phyloP scores from a whole-genome alignment of 2,113 vertebrate genomes.

The Macquaria ambigua region DNA sequence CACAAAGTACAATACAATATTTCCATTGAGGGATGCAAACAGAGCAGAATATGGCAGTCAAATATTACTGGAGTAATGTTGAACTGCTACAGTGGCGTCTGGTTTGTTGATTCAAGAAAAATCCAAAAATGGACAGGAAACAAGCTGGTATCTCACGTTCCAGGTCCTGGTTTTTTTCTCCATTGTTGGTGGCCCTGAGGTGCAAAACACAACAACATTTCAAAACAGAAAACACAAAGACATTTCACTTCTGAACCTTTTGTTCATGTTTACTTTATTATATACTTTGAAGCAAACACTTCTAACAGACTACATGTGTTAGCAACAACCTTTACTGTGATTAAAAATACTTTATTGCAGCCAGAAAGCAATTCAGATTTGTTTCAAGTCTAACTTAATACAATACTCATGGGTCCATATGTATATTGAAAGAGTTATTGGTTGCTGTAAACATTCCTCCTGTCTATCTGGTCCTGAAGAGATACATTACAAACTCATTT shows the following conservation, averaged over 20 bases:
- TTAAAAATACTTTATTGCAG: neutral
- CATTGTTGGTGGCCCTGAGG: neutral
- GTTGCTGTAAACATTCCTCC: neutral
- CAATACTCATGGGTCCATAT: neutral
- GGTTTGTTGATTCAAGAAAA: slow-evolving; percentile 5
- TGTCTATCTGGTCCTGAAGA: neutral
- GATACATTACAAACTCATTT: too few relatives aligned
- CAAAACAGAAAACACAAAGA: neutral
- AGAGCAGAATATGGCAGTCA: neutral
- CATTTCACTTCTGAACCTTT: neutral
- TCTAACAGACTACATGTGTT: neutral
- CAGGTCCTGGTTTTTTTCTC: neutral
- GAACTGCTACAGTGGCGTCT: neutral
- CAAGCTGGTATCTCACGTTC: neutral
- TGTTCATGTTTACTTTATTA: slow-evolving; percentile 8
- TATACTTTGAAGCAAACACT: neutral
- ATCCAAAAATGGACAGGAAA: slow-evolving; percentile 1
- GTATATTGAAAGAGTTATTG: neutral
- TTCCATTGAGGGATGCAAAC: slow-evolving; percentile 7
- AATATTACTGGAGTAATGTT: neutral
- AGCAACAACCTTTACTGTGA: neutral
- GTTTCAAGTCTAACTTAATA: neutral
- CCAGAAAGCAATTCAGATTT: neutral
- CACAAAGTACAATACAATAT: slow-evolving; percentile 23
- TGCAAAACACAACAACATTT: slow-evolving; percentile 9